Evolutionary conservation across 1,140 invertebrate species (phyloP).

Genomic region (Leptinotarsa undecemlineata): DNA sequence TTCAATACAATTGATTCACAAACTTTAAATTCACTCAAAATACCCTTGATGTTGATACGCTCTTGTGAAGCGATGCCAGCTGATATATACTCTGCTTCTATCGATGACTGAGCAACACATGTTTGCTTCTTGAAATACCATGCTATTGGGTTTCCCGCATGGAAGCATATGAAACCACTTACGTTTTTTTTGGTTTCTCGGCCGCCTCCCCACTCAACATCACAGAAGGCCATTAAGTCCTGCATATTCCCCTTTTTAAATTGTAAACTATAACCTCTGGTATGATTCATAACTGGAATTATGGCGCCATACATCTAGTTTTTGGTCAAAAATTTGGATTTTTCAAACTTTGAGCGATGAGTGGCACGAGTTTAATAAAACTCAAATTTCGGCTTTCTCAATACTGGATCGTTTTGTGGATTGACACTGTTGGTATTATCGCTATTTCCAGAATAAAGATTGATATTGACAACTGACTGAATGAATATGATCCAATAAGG

Average conservation of each 20-base stretch:
- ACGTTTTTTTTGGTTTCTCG: conserved; percentile 11
- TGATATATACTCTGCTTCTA: conserved; percentile 23
- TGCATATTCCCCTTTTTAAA: neutral
- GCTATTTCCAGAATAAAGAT: no score
- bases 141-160: conserved; percentile 17
- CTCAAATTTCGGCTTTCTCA: no score
- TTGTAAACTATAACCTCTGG: no score
- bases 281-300: no score
- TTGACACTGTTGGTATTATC: no score
- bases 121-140: conserved; percentile 17
- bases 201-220: conserved; percentile 14
- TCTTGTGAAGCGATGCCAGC: conserved; percentile 9
- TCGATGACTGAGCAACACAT: conserved; percentile 17
- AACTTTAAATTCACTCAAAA: conserved; percentile 12
- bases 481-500: no score
- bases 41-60: neutral
- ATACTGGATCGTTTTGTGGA: no score
- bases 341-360: no score
- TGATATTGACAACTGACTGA: no score
- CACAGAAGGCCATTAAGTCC: neutral
- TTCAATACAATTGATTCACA: conserved; percentile 1
- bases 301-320: no score
- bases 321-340: no score
- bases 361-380: no score
- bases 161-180: neutral